Base-by-base conservation (phyloP, 2,797 vertebrate species). In the Pterois miles region DNA sequence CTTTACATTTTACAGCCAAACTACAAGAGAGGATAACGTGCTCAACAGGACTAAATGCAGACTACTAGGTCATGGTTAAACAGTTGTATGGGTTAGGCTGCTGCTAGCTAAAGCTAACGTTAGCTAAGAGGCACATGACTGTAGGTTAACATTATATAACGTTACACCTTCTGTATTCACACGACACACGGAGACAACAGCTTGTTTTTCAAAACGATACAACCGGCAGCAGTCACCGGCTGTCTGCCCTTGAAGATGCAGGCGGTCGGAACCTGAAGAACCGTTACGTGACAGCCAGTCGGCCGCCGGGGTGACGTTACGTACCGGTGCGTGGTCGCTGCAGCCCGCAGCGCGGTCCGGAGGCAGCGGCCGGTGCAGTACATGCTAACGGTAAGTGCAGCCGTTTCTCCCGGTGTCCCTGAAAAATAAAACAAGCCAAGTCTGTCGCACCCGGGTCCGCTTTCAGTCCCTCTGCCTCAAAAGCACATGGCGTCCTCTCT, bases 401-500 rank as follows among this genome's bases (percentile, higher is more conserved):
- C 52, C n/a, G 63, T 40, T 34, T n/a, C 14, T 54, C 62, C 68
- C n/a, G 57, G 56, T 65, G 31, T 76, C 25, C 22, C 23, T 33
- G 3, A 25, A 3, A 20, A 50, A 27, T 67, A 31, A 31, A 31
- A 64, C 9, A 7, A 57, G 25, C 5, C 22, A 1, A 23, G 6
- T 69, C 8, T 40, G 8, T 48, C 33, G 4, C 67, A 58, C 40
- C 12, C 73, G 6, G 31, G 29, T 65, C 56, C 62, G 38, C 40
- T 67, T 62, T 33, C 36, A 53, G 34, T 4, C 6, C 29, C 38
- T 38, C 81, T 71, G 59, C 18, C 36, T 93, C 91, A 94, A 78
- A 89, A 94, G 94, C 96, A 96, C 96, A 96, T 96, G 95, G 94
- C 94, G 94, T 92, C 94, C 93, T 82, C 76, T 73, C 71, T 20